Conservation (phyloP, 1,140 invertebrate genomes). For the Drosophila dunni region DNA sequence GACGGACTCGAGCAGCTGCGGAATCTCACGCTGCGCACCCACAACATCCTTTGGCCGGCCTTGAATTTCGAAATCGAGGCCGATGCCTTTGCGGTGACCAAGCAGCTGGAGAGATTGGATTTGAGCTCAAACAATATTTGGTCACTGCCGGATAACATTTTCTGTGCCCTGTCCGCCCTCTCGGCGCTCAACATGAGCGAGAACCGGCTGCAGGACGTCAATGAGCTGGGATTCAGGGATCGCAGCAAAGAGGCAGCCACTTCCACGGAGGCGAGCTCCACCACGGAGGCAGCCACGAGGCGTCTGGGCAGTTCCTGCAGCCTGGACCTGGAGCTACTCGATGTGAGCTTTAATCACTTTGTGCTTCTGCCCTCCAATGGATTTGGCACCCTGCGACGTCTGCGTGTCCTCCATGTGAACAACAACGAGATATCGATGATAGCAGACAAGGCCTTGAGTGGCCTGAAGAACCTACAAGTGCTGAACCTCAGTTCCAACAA, state of each 20-base stretch:
- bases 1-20: conserved; percentile 90
- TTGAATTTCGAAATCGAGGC: conserved; percentile 91
- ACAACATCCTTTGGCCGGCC: conserved; percentile 91
- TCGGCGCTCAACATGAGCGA: conserved; percentile 92
- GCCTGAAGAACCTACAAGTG: conserved; percentile 91
- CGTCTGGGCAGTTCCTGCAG: conserved; percentile 75
- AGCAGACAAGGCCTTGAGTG: conserved; percentile 91
- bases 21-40: conserved; percentile 92
- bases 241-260: conserved; percentile 80
- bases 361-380: conserved; percentile 91
- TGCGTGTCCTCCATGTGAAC: conserved; percentile 91
- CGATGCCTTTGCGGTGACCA: conserved; percentile 89
- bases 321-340: conserved; percentile 92
- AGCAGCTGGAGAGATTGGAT: conserved; percentile 92
- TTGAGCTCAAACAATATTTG: conserved; percentile 95
- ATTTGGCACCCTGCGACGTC: conserved; percentile 90
- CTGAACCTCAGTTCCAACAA: conserved; percentile 94
- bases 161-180: conserved; percentile 92
- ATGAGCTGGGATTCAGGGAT: conserved; percentile 91
- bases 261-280: conserved; percentile 52
- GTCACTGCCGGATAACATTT: conserved; percentile 93
- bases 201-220: conserved; percentile 93
- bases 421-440: conserved; percentile 94
- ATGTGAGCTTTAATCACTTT: conserved; percentile 94
- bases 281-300: conserved; percentile 60